Percentiles rank a stretch among this genome's conserved stretches.
phyloP scores from a whole-genome alignment of 2,888 invertebrate genomes.

The Branchellion lobata region DNA sequence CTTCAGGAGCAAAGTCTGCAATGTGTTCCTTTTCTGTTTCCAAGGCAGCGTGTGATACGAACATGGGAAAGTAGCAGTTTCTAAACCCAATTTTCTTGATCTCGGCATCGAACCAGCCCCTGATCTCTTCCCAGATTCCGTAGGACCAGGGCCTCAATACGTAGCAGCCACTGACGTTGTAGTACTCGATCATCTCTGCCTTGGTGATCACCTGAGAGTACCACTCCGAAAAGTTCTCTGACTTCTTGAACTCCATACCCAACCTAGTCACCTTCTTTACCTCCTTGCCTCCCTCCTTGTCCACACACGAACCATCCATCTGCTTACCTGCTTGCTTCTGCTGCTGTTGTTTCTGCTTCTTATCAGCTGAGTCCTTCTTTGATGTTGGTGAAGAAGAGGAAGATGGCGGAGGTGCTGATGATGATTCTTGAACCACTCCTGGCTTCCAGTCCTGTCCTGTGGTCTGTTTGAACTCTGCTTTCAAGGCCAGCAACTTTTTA shows the following conservation, averaged over 20 bases:
- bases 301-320: slow-evolving; percentile 39
- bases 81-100: slow-evolving; percentile 89
- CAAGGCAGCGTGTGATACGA: slow-evolving; percentile 84
- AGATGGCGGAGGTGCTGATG: slow-evolving; percentile 23
- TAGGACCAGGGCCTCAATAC: slow-evolving; percentile 96
- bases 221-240: slow-evolving; percentile 92
- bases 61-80: slow-evolving; percentile 97
- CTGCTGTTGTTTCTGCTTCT: slow-evolving; percentile 25
- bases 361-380: slow-evolving; percentile 17
- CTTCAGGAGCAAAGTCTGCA: slow-evolving; percentile 96
- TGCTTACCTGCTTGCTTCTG: slow-evolving; percentile 33
- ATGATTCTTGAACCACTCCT: slow-evolving; percentile 41
- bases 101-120: slow-evolving; percentile 78
- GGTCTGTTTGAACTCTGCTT: slow-evolving; percentile 74
- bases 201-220: slow-evolving; percentile 89
- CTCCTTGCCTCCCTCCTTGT: slow-evolving; percentile 53
- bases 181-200: slow-evolving; percentile 97
- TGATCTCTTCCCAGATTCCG: slow-evolving; percentile 89
- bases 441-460: slow-evolving; percentile 72
- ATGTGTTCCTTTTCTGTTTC: slow-evolving; percentile 96
- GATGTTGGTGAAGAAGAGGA: not conserved
- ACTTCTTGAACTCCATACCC: slow-evolving; percentile 88
- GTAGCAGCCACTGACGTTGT: slow-evolving; percentile 98
- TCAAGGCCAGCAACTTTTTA: slow-evolving; percentile 69
- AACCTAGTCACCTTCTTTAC: slow-evolving; percentile 86